Base-by-base conservation (phyloP, 2,113 vertebrate species). In the Pseudopipra pipra region DNA sequence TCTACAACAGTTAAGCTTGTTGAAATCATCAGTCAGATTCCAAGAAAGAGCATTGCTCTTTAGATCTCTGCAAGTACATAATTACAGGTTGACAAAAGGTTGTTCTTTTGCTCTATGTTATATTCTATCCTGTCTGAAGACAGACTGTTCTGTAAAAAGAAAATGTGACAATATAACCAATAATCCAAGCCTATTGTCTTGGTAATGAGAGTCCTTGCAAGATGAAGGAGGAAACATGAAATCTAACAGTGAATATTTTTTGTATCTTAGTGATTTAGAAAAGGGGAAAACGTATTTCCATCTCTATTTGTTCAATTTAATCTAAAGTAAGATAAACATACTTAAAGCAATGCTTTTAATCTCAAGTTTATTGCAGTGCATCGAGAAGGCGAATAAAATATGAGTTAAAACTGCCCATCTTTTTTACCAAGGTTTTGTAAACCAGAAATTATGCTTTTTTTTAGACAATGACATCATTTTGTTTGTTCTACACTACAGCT, bases 41-140 rank as follows among this genome's bases (percentile, higher is more conserved):
- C 47, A 87, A 95, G 92, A 92, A 87, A 96, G 39, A 87, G 56
- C 56, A 62, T 52, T 96, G 43, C 14, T 80, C 82, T 96, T 89
- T 80, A 78, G 94, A 91, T 88, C 35, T 58, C 77, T 49, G 27
- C 63, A 96, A 90, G 46, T 63, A 33, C 16, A 22, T 85, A 65
- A 88, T 56, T 87, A n/a, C 43, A 59, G 33, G 37, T 67, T 94
- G 76, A 85, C 52, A 84, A 67, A 95, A 84, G 82, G 30, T 91
- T 56, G 59, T 88, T 84, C 54, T 62, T 52, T 91, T 88, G 90
- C 47, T 94, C 92, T 54, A 20, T 4, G 2, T 80, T 71, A 30
- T 55, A 12, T 68, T 58, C 25, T 9, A 2, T 77, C 54, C 59
- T 73, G 27, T 49, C 37, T 85, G 70, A 93, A 90, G 71, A 47